These are phyloP conservation scores for Monomorium pharaonis DNA, from an alignment of 1,140 invertebrate genomes.

Conservation along the genomic window DNA sequence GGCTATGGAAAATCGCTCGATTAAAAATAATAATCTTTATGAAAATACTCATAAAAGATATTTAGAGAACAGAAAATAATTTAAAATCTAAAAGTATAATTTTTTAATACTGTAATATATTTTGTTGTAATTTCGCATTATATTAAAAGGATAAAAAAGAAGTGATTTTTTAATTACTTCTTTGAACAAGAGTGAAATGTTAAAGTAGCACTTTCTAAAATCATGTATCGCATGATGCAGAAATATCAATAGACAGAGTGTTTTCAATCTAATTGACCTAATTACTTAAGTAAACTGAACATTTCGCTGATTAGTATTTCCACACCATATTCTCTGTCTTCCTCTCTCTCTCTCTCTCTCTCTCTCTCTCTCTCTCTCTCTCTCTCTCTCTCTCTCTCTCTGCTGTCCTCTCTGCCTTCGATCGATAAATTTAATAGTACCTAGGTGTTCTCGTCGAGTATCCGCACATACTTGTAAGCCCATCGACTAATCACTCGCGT, in stretches of 20 bases:
- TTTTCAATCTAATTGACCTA: neutral
- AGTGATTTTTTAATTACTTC: neutral
- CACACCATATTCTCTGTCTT: neutral
- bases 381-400: neutral
- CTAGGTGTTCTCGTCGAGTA: neutral
- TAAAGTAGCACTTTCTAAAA: neutral
- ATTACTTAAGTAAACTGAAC: neutral
- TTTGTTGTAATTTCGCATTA: neutral
- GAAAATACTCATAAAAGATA: neutral
- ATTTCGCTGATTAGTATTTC: neutral
- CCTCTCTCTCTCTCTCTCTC: neutral
- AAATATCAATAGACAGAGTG: neutral
- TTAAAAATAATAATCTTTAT: neutral
- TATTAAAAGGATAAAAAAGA: neutral
- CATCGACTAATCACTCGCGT: neutral
- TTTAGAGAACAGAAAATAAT: neutral
- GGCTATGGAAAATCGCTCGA: neutral
- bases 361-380: neutral
- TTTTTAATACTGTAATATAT: neutral
- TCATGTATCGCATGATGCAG: neutral
- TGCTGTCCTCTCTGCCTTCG: neutral
- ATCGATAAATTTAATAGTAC: conserved; percentile 21
- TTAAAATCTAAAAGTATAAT: neutral
- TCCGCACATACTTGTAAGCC: neutral
- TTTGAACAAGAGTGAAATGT: neutral